A percentile compares a stretch with the other conserved stretches of the same genome.
Conservation (phyloP, 2,113 vertebrate species). For the Sander lucioperca region DNA sequence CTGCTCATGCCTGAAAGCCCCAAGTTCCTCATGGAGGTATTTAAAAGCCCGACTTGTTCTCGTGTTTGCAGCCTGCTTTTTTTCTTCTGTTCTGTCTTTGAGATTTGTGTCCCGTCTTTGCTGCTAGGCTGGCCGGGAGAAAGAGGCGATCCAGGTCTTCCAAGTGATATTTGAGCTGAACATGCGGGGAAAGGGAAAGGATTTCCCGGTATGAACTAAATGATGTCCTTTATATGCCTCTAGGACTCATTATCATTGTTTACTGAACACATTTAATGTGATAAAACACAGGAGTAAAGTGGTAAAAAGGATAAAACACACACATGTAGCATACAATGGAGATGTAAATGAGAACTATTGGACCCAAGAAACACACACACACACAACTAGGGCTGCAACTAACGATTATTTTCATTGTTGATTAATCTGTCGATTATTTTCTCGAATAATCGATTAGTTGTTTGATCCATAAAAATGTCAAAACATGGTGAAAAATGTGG, state of each 20-base stretch:
- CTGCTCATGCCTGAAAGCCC: conserved; percentile 85
- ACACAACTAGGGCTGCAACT: no score
- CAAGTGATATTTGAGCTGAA: conserved; percentile 81
- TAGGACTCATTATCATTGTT: background rate
- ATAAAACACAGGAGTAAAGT: background rate
- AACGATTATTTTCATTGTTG: no score
- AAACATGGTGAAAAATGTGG: no score
- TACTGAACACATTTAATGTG: background rate
- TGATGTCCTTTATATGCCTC: background rate
- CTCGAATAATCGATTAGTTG: no score
- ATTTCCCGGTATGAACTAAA: conserved; percentile 68
- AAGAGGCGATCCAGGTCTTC: conserved; percentile 81
- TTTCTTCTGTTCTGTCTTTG: background rate
- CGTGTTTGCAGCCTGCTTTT: background rate
- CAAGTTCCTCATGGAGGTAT: conserved; percentile 87
- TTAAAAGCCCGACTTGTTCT: rapidly evolving
- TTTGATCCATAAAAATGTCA: no score
- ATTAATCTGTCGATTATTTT: no score
- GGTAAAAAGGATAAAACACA: background rate
- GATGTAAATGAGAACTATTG: background rate
- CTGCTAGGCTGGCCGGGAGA: conserved; percentile 71
- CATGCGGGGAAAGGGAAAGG: conserved; percentile 59
- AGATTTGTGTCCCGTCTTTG: background rate
- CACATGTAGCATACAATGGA: background rate
- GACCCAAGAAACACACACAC: background rate